phyloP scores from a whole-genome alignment of 2,797 vertebrate species.

The Malacoraja senta region DNA sequence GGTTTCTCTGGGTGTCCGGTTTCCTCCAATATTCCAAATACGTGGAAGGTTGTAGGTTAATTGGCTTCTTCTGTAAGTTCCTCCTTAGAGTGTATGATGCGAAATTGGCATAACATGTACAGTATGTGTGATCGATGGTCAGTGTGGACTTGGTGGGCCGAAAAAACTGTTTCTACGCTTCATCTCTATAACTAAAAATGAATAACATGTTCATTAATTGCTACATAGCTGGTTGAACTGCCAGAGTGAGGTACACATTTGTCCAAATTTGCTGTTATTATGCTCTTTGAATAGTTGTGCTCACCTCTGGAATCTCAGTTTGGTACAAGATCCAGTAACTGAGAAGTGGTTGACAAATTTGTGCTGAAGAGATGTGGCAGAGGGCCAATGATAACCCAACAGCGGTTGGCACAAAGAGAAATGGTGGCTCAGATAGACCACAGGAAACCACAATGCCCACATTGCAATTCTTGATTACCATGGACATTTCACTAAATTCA shows the following conservation, averaged over 20 bases:
- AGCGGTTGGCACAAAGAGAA: background rate
- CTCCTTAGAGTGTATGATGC: no score
- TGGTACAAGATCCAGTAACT: background rate
- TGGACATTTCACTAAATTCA: background rate
- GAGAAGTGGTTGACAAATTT: background rate
- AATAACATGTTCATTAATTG: background rate
- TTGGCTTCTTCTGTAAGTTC: no score
- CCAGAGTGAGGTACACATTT: no score
- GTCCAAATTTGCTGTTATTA: background rate
- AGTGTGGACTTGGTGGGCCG: no score
- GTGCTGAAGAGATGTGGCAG: background rate
- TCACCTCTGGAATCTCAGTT: background rate
- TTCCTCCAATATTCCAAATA: no score
- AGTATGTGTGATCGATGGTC: no score
- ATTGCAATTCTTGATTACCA: background rate
- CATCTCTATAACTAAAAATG: no score
- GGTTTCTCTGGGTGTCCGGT: no score
- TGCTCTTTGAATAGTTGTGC: background rate
- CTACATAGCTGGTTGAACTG: background rate
- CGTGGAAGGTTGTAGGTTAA: no score
- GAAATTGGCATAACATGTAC: no score
- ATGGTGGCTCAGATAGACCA: background rate
- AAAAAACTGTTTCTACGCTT: no score
- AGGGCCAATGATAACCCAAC: background rate
- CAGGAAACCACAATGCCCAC: background rate